These are phyloP conservation scores for Astropecten irregularis DNA, from an alignment of 53 echinoderm and acorn worm species.

Conservation along the genomic window DNA sequence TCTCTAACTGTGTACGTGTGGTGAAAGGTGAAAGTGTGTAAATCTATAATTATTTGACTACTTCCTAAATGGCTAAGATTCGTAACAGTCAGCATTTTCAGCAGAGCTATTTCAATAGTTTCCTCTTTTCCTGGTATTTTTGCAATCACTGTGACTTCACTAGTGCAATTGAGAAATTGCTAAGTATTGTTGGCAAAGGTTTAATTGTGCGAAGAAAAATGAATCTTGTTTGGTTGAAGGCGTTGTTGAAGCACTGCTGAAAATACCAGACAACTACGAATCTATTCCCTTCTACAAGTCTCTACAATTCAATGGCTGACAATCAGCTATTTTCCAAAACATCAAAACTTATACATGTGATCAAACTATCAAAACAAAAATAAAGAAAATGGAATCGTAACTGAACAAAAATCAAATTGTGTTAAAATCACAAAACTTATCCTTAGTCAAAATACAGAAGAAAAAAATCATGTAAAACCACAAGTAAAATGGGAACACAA, in stretches of 20 bases:
- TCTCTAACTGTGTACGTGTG: too few relatives aligned
- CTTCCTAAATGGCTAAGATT: too few relatives aligned
- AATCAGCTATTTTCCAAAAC: constrained; percentile 37
- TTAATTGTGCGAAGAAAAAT: too few relatives aligned
- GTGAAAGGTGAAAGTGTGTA: too few relatives aligned
- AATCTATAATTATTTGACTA: too few relatives aligned
- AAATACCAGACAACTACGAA: background rate
- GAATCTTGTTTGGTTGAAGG: too few relatives aligned
- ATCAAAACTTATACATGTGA: constrained; percentile 54
- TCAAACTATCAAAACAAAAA: constrained; percentile 32
- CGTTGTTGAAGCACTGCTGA: background rate
- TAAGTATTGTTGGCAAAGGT: background rate
- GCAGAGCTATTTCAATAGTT: too few relatives aligned
- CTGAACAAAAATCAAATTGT: background rate
- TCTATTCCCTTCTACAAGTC: background rate
- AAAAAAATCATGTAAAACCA: constrained; percentile 14
- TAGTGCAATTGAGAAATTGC: too few relatives aligned
- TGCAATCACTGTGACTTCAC: too few relatives aligned
- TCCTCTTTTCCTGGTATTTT: too few relatives aligned
- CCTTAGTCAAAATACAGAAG: background rate
- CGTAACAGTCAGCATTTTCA: too few relatives aligned
- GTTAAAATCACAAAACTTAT: background rate
- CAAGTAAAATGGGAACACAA: background rate
- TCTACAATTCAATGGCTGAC: constrained; percentile 25
- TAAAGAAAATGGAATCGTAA: background rate